These are phyloP conservation scores for Aleiodes testaceus DNA, from an alignment of 2,888 invertebrate species.

Conservation along the genomic window DNA sequence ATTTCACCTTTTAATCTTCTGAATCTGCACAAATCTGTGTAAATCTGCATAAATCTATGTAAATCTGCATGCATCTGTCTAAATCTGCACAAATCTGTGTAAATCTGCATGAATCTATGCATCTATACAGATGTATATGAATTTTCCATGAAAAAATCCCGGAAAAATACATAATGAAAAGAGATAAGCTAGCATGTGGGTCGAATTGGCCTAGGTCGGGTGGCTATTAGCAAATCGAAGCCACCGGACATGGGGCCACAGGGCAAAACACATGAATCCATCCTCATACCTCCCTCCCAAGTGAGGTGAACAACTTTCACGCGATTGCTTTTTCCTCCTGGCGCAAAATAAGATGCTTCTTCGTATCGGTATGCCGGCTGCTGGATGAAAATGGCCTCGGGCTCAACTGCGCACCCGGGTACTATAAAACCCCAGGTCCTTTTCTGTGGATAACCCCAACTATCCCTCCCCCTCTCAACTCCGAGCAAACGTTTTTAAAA, in stretches of 20 bases:
- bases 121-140: too few species aligned
- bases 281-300: not conserved
- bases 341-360: conserved; percentile 54
- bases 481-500: too few species aligned
- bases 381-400: conserved; percentile 21
- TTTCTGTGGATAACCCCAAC: conserved; percentile 25
- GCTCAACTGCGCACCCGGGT: conserved; percentile 22
- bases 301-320: conserved; percentile 64
- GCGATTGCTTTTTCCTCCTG: conserved; percentile 49
- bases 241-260: conserved; percentile 29
- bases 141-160: too few species aligned
- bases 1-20: too few species aligned
- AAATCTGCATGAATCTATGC: too few species aligned
- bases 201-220: conserved; percentile 32
- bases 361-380: conserved; percentile 58
- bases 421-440: not conserved
- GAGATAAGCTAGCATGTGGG: conserved; percentile 1
- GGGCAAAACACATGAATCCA: conserved; percentile 39
- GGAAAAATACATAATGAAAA: too few species aligned
- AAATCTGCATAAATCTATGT: too few species aligned
- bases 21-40: too few species aligned
- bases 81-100: too few species aligned
- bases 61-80: too few species aligned
- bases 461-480: too few species aligned
- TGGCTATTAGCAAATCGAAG: conserved; percentile 30